These are phyloP conservation scores for Diplodus puntazzo DNA, from an alignment of 2,797 vertebrate genomes.

Conservation along the genomic window DNA sequence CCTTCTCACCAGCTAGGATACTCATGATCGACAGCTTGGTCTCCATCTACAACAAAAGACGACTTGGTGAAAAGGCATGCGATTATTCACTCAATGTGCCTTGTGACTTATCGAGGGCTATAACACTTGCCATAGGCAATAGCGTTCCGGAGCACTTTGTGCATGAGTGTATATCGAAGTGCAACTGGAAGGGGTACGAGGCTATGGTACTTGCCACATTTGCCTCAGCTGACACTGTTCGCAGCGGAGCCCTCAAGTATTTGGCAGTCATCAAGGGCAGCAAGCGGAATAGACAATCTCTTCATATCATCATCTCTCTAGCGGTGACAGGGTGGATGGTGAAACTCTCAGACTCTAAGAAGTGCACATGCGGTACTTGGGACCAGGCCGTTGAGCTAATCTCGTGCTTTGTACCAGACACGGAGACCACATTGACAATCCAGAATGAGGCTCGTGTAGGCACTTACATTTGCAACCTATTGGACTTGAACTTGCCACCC, in stretches of 20 bases:
- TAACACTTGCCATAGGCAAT: not conserved
- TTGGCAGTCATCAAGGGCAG: not conserved
- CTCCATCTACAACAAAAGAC: not conserved
- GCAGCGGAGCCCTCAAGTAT: conserved; percentile 1
- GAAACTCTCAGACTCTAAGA: fast-evolving
- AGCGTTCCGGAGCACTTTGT: not conserved
- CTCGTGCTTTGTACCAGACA: not conserved
- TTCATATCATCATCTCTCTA: not conserved
- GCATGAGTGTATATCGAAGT: not conserved
- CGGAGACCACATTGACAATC: not conserved
- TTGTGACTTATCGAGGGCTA: not conserved
- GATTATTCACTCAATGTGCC: not conserved
- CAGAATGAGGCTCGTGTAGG: not conserved
- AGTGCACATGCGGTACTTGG: not conserved
- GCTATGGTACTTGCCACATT: not conserved
- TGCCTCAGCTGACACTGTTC: not conserved
- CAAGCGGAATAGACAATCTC: fast-evolving
- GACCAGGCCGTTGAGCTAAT: not conserved
- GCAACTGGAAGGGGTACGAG: not conserved
- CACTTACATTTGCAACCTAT: conserved; percentile 10
- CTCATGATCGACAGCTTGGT: not conserved
- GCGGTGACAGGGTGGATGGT: not conserved
- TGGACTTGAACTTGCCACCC: not conserved
- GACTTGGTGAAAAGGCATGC: fast-evolving
- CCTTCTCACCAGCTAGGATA: not conserved